These are phyloP conservation scores for Magallana gigas DNA, from an alignment of 1,140 invertebrate genomes.

Conservation along the genomic window DNA sequence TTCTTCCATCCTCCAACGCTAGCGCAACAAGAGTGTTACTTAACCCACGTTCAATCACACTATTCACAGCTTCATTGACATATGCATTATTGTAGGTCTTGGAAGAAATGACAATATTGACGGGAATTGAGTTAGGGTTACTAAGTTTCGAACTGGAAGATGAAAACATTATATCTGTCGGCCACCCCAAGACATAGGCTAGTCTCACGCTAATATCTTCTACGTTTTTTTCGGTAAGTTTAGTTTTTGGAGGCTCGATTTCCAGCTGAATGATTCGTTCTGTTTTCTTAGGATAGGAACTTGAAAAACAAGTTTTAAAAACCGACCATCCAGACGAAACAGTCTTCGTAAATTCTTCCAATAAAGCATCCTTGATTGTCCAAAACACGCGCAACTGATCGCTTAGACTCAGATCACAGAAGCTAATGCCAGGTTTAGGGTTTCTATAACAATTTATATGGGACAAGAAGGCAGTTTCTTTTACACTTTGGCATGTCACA, in stretches of 20 bases:
- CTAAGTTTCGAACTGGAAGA: not conserved
- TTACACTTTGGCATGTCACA: conserved; percentile 21
- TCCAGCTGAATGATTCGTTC: not conserved
- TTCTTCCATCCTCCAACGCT: not conserved
- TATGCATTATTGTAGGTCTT: not conserved
- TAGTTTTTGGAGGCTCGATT: not conserved
- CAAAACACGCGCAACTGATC: conserved; percentile 31
- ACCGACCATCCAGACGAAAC: not conserved
- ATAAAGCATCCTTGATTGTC: conserved; percentile 40
- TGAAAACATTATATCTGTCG: not conserved
- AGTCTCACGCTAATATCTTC: not conserved
- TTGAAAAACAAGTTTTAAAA: not conserved
- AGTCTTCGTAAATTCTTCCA: not conserved
- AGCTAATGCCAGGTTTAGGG: not conserved
- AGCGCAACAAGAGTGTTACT: not conserved
- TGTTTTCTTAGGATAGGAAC: not conserved
- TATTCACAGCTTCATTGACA: not conserved
- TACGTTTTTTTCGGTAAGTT: not conserved
- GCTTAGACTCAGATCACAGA: not conserved
- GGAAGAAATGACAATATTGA: not conserved
- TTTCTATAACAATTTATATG: conserved; percentile 15
- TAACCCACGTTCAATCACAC: not conserved
- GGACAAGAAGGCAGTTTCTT: not conserved
- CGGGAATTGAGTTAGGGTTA: not conserved
- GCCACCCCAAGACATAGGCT: not conserved